Base-by-base conservation (phyloP, 2,113 vertebrate genomes). In the Tachysurus fulvidraco region DNA sequence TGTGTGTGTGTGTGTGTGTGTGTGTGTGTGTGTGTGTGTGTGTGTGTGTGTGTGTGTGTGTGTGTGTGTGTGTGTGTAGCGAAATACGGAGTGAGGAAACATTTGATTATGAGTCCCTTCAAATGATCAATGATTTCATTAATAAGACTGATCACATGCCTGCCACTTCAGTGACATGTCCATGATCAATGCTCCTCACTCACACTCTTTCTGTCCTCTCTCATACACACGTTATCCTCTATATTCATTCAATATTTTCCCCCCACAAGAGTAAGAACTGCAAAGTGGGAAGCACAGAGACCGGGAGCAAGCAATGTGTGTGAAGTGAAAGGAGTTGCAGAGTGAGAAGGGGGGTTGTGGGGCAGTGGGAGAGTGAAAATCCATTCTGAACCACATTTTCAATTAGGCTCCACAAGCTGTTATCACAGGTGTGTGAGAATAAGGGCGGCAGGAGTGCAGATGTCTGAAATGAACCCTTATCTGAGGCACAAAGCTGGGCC, bases 81-180 rank as follows among this genome's bases (percentile, higher is more conserved):
- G 91, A 90, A 92, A 93, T 91, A 92, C 92, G 91, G 89, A 91
- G 95, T 95, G 91, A 85, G 92, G 93, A 95, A 94, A 94, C 94
- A 95, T 96, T 97, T 97, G 97, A 97, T 98, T 97, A 97, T 97
- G 94, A 95, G 94, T 94, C 95, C 97, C 97, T 98, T 99, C 96
- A 98, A 96, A 96, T 98, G 98, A 99, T 99, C 98, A 99, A 99
- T 99, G 98, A 97, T 98, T 99, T 99, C 98, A 99, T 99, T 99
- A 99, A 98, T 98, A 98, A 97, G 97, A 99, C 95, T 95, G 96
- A 99, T 99, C 97, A 95, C 95, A 95, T 94, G 94, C 95, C 96
- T 97, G 97, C 97, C 97, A 97, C 95, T 94, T 94, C 94, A 94
- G 95, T 95, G 97, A 98, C 96, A 97, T 89, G 87, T 90, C 94